These are phyloP conservation scores for Synergus itoensis DNA, from an alignment of 2,888 invertebrate species.

Conservation along the genomic window DNA sequence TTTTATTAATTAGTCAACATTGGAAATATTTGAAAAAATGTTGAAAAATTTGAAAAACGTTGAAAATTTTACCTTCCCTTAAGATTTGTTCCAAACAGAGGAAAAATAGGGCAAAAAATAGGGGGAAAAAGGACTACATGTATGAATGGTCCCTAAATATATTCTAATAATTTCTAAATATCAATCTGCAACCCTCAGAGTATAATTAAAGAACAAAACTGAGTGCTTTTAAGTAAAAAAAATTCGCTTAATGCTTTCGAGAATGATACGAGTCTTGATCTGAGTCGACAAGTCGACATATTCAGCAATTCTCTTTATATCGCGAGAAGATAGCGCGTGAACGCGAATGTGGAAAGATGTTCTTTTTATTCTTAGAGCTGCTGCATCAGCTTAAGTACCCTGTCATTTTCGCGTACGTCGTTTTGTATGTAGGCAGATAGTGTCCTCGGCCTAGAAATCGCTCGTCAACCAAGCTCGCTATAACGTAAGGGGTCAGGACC, in stretches of 20 bases:
- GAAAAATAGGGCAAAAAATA: too few species aligned
- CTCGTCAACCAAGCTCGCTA: slow-evolving; percentile 54
- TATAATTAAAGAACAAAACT: slow-evolving; percentile 4
- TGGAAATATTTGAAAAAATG: too few species aligned
- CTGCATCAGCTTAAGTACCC: slow-evolving; percentile 40
- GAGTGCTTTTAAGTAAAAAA: slow-evolving; percentile 1
- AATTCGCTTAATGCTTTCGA: background rate
- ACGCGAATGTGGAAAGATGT: slow-evolving; percentile 1
- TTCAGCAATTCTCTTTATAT: slow-evolving; percentile 31
- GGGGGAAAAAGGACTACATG: too few species aligned
- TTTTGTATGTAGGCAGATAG: slow-evolving; percentile 51
- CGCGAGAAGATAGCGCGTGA: background rate
- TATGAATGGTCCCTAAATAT: too few species aligned
- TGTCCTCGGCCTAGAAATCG: slow-evolving; percentile 65
- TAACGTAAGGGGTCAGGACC: slow-evolving; percentile 56
- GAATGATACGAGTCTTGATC: background rate
- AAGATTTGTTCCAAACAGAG: too few species aligned
- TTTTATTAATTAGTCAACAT: too few species aligned
- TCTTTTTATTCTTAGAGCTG: slow-evolving; percentile 35
- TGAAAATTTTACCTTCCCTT: too few species aligned
- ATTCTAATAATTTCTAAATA: background rate
- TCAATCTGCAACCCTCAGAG: background rate
- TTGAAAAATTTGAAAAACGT: too few species aligned
- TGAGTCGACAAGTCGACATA: background rate
- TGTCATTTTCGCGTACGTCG: slow-evolving; percentile 51